Evolutionary conservation across 2,113 vertebrate genomes (phyloP).

Genomic region (Brienomyrus longianalis): DNA sequence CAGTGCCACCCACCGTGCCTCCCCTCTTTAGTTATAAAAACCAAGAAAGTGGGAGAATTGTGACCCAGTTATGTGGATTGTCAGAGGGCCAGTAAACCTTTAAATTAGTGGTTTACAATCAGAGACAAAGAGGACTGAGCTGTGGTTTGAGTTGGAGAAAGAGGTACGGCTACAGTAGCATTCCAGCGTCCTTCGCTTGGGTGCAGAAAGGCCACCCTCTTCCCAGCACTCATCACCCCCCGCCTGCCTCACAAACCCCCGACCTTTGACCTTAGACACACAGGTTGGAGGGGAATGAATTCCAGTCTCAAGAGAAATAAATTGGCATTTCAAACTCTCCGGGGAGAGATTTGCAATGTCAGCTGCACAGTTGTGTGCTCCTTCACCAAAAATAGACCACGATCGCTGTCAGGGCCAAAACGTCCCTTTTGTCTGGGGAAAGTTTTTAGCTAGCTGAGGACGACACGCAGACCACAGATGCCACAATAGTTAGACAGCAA

Average conservation of each 20-base stretch:
- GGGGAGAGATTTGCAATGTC: neutral
- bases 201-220: conserved; percentile 3
- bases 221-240: neutral
- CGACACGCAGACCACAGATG: neutral
- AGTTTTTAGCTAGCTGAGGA: neutral
- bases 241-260: neutral
- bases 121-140: neutral
- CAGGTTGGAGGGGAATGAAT: neutral
- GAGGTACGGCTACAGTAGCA: neutral
- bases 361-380: neutral
- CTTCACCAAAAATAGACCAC: neutral
- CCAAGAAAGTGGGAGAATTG: neutral
- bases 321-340: neutral
- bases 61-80: neutral
- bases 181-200: neutral
- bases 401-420: neutral
- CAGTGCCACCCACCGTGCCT: neutral
- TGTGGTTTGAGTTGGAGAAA: neutral
- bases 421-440: neutral
- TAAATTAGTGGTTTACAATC: neutral
- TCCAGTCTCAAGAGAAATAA: neutral
- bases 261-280: neutral
- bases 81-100: neutral
- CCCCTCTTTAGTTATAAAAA: neutral
- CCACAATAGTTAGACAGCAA: neutral